Percentiles rank a stretch among this genome's conserved stretches.
Evolutionary conservation across 2,113 vertebrate genomes (phyloP).

Genomic region (Amia ocellicauda): DNA sequence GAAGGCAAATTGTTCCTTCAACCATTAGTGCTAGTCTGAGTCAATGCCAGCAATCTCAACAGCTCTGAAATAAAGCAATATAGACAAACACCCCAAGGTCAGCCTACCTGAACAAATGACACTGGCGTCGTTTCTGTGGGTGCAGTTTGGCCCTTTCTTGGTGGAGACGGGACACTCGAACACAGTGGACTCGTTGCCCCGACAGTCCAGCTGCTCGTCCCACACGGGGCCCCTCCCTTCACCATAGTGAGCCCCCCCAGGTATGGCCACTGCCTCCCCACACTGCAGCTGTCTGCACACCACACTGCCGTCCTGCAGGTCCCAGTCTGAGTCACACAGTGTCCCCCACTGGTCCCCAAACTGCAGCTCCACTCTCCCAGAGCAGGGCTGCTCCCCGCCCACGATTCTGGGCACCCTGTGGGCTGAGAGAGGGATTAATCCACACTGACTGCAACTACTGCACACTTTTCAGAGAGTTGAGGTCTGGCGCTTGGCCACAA

Average conservation of each 20-base stretch:
- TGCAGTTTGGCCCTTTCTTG: neutral
- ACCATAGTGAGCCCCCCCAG: conserved; percentile 25
- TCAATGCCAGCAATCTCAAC: too few species aligned
- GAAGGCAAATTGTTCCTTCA: too few species aligned
- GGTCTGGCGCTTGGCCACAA: too few species aligned
- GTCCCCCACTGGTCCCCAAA: conserved; percentile 42
- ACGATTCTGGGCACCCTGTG: too few species aligned
- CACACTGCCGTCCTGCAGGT: conserved; percentile 37
- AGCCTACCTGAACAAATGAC: conserved; percentile 55
- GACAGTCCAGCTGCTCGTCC: conserved; percentile 34
- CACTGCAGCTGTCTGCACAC: conserved; percentile 57
- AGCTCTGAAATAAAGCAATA: too few species aligned
- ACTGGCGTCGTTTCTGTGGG: conserved; percentile 29
- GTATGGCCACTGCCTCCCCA: conserved; percentile 32
- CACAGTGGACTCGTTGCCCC: too few species aligned
- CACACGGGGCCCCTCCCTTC: neutral
- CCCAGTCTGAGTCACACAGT: conserved; percentile 48
- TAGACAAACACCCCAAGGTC: too few species aligned
- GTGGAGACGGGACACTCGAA: too few species aligned
- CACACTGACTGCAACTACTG: too few species aligned
- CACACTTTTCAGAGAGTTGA: too few species aligned
- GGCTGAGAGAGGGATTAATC: too few species aligned
- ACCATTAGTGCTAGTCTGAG: too few species aligned
- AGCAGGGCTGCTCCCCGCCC: conserved; percentile 48
- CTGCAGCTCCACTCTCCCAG: conserved; percentile 48